Percentiles rank a stretch among this genome's conserved stretches.
Conservation (phyloP, 2,797 vertebrate species). For the Syncerus caffer region DNA sequence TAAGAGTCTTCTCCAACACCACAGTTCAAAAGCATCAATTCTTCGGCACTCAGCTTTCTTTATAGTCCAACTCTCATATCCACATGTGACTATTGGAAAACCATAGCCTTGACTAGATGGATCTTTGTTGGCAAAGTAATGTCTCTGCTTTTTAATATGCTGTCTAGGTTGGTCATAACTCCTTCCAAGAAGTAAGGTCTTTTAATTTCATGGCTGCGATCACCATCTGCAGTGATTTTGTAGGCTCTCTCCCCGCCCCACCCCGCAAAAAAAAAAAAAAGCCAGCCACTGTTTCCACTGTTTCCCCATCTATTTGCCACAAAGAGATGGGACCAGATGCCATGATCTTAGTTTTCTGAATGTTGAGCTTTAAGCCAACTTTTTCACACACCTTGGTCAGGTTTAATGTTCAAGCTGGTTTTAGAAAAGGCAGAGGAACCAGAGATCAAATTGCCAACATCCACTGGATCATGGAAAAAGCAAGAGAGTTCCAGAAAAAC, state of each 20-base stretch:
- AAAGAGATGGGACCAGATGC: neutral
- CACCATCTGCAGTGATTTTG: neutral
- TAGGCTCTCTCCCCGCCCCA: neutral
- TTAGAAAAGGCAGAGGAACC: too few species aligned
- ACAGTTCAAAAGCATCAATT: neutral
- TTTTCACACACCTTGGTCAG: neutral
- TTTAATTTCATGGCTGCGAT: neutral
- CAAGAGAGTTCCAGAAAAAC: too few species aligned
- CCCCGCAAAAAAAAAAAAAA: neutral
- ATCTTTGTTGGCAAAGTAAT: neutral
- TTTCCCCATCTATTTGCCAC: neutral
- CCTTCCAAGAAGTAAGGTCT: neutral
- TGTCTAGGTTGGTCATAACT: neutral
- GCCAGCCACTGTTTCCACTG: neutral
- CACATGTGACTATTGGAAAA: neutral
- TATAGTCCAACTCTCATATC: neutral
- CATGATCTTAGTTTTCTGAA: neutral
- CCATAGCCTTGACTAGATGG: neutral
- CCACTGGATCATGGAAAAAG: too few species aligned
- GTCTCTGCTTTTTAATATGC: neutral
- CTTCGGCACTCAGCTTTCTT: fast-evolving
- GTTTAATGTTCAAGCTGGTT: neutral
- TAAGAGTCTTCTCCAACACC: neutral
- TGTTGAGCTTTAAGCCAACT: neutral
- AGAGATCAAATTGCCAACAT: too few species aligned